These are phyloP conservation scores for Platycercus adscitus DNA, from an alignment of 2,113 vertebrate genomes.

Conservation along the genomic window DNA sequence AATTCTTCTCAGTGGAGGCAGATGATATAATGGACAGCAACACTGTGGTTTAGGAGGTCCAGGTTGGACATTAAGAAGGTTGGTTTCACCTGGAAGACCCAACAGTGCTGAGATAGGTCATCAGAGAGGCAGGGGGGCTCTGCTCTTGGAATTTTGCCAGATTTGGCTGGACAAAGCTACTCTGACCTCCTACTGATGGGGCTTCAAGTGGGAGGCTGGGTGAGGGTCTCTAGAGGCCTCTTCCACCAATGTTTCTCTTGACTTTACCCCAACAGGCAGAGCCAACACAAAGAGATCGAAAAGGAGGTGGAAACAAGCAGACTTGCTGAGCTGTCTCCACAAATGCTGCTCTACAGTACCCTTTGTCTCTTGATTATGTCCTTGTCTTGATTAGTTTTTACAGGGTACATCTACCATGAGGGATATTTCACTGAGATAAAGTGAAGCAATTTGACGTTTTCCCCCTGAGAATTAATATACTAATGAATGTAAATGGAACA, in stretches of 20 bases:
- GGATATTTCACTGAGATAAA: constrained; percentile 10
- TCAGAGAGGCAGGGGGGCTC: neutral
- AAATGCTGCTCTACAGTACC: neutral
- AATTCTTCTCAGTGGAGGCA: neutral
- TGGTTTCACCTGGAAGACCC: neutral
- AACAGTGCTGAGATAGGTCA: neutral
- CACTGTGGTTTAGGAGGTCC: neutral
- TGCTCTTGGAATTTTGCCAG: neutral
- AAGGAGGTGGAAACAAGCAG: neutral
- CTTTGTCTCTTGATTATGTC: neutral
- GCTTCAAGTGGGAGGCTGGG: neutral
- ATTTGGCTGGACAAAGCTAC: neutral
- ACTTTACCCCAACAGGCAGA: neutral
- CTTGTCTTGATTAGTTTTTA: neutral
- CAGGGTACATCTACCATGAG: neutral
- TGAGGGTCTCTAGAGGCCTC: neutral
- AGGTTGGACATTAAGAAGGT: neutral
- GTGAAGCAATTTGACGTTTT: neutral
- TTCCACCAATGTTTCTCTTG: neutral
- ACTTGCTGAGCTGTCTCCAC: neutral
- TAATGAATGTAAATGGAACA: constrained; percentile 37
- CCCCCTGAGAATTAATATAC: constrained; percentile 9
- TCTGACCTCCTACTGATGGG: neutral
- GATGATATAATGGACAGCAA: neutral
- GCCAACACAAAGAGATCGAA: neutral